A percentile compares a stretch with the other conserved stretches of the same genome.
These are phyloP conservation scores for Herminia tarsipennalis DNA, from an alignment of 2,888 invertebrate genomes.

Conservation along the genomic window DNA sequence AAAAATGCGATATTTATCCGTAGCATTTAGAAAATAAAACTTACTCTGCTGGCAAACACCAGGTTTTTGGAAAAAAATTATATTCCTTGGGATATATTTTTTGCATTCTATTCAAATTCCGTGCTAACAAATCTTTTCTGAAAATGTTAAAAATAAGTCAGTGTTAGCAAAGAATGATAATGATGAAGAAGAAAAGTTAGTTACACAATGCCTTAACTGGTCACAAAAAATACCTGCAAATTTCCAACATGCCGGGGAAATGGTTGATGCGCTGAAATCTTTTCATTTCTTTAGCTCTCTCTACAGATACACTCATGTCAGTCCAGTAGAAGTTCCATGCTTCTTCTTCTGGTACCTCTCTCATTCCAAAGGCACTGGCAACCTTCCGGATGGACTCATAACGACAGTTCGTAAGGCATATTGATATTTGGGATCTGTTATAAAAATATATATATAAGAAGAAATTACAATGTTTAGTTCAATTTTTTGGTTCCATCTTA, in stretches of 20 bases:
- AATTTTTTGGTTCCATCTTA: too few relatives aligned
- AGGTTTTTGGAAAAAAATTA: conserved; percentile 96
- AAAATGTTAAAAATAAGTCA: conserved; percentile 20
- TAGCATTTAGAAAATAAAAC: conserved; percentile 62
- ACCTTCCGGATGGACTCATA: conserved; percentile 91
- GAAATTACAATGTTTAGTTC: too few relatives aligned
- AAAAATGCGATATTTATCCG: too few relatives aligned
- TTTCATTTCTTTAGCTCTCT: conserved; percentile 96
- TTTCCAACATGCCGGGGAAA: conserved; percentile 96
- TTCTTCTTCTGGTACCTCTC: conserved; percentile 91
- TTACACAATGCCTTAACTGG: too few relatives aligned
- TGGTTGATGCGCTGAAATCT: conserved; percentile 97
- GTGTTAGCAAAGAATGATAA: neutral
- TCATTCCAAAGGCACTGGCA: conserved; percentile 89
- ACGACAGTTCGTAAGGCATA: conserved; percentile 89
- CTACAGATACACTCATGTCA: conserved; percentile 93
- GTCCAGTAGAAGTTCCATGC: conserved; percentile 97
- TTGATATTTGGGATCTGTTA: conserved; percentile 82
- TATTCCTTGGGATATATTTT: conserved; percentile 95
- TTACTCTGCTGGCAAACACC: conserved; percentile 97
- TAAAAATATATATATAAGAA: neutral
- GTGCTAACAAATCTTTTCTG: conserved; percentile 94
- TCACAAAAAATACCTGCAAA: conserved; percentile 89
- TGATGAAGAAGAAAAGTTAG: neutral
- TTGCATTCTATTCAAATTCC: conserved; percentile 95